phyloP scores from a whole-genome alignment of 2,888 invertebrate species.

The Chaetoderma sp. region DNA sequence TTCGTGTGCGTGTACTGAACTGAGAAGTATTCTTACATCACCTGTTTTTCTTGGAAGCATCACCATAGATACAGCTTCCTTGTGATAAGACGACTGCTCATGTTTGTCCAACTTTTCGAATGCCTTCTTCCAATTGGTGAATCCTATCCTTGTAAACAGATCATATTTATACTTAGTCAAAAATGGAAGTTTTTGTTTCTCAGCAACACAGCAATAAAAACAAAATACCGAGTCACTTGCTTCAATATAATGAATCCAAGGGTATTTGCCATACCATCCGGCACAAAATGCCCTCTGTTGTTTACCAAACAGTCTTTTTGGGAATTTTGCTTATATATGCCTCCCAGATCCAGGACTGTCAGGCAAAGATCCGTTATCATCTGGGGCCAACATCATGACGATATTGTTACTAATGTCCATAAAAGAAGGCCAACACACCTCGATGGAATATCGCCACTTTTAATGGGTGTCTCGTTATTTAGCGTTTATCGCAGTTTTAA shows the following conservation, averaged over 20 bases:
- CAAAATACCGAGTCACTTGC: conserved; percentile 13
- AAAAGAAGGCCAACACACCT: too few species aligned
- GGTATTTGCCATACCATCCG: conserved; percentile 14
- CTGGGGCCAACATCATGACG: too few species aligned
- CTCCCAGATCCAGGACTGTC: too few species aligned
- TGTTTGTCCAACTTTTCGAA: conserved; percentile 23
- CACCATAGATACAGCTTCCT: conserved; percentile 23
- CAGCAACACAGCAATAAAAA: not conserved
- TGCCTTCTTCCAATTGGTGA: conserved; percentile 40
- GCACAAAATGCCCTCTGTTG: conserved; percentile 12
- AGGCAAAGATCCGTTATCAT: too few species aligned
- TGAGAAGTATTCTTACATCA: conserved; percentile 7
- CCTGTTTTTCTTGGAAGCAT: not conserved
- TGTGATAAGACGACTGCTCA: conserved; percentile 29
- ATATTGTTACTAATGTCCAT: too few species aligned
- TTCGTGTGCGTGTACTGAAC: conserved; percentile 15
- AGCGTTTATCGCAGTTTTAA: too few species aligned
- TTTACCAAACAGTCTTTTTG: not conserved
- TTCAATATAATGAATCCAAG: conserved; percentile 24
- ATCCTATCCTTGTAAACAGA: conserved; percentile 29
- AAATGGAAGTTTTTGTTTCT: not conserved
- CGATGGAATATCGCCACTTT: too few species aligned
- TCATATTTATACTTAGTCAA: conserved; percentile 29
- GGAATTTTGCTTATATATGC: too few species aligned
- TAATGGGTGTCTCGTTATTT: too few species aligned